Conservation (phyloP, 2,888 invertebrate species). For the Coleophora deauratella region DNA sequence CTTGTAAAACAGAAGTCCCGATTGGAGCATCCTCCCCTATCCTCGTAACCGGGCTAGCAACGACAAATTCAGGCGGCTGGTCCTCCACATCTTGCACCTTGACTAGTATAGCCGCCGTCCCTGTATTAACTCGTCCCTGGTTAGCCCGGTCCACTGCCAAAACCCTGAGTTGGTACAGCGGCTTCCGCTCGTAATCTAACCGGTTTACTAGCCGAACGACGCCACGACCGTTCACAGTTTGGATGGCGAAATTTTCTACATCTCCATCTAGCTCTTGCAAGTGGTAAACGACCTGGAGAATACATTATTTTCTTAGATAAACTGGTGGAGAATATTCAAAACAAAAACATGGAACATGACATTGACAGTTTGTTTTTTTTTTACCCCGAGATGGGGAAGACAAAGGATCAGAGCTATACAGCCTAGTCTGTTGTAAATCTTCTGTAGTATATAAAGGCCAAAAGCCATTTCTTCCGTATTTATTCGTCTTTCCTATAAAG, state of each 20-base stretch:
- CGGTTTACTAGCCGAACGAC: slow-evolving; percentile 82
- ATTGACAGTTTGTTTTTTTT: too few relatives aligned
- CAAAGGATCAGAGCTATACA: too few relatives aligned
- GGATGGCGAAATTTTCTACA: slow-evolving; percentile 83
- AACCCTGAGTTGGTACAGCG: slow-evolving; percentile 87
- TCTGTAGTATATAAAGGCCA: too few relatives aligned
- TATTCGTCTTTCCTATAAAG: too few relatives aligned
- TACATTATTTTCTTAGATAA: not conserved
- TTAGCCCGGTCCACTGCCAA: slow-evolving; percentile 90
- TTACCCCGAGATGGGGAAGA: too few relatives aligned
- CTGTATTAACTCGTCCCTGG: slow-evolving; percentile 88
- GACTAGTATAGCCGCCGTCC: slow-evolving; percentile 89
- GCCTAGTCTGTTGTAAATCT: too few relatives aligned
- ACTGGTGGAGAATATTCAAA: too few relatives aligned
- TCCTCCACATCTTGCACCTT: slow-evolving; percentile 92
- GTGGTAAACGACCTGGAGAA: slow-evolving; percentile 82
- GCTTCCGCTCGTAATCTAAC: slow-evolving; percentile 91
- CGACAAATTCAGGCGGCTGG: slow-evolving; percentile 92
- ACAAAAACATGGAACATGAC: too few relatives aligned
- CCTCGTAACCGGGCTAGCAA: slow-evolving; percentile 89
- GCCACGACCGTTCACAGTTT: slow-evolving; percentile 89
- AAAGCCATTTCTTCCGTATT: too few relatives aligned
- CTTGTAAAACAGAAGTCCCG: slow-evolving; percentile 88
- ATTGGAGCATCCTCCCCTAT: slow-evolving; percentile 89
- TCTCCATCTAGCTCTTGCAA: slow-evolving; percentile 88